Percentiles rank a stretch among this genome's conserved stretches.
Conservation (phyloP, 1,140 invertebrate genomes). For the Bombus vancouverensis region DNA sequence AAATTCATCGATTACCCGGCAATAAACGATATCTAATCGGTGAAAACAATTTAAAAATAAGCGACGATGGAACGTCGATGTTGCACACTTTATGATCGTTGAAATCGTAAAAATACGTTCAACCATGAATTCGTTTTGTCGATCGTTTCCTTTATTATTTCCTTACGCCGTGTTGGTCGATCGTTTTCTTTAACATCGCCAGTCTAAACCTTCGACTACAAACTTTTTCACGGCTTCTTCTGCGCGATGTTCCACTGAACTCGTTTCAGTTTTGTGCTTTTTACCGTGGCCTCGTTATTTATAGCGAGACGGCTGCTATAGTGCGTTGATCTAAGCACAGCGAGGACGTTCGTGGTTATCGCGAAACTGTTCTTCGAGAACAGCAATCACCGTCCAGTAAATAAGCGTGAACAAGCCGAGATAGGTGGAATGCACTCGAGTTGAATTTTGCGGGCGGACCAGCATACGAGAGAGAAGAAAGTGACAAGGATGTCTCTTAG, state of each 20-base stretch:
- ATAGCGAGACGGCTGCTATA: background rate
- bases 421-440: background rate
- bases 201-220: slow-evolving; percentile 7
- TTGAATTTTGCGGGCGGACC: slow-evolving; percentile 37
- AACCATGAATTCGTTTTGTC: background rate
- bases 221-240: slow-evolving; percentile 24
- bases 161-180: background rate
- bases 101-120: background rate
- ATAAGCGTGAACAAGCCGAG: background rate
- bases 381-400: background rate
- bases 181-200: background rate
- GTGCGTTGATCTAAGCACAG: background rate
- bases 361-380: slow-evolving; percentile 13
- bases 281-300: slow-evolving; percentile 27
- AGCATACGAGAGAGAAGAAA: slow-evolving; percentile 40
- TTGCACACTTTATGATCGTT: background rate
- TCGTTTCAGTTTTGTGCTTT: slow-evolving; percentile 45
- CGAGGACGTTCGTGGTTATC: background rate
- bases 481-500: slow-evolving; percentile 43
- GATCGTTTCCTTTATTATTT: background rate
- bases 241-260: slow-evolving; percentile 31
- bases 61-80: background rate
- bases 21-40: slow-evolving; percentile 17
- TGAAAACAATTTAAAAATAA: background rate
- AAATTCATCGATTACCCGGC: background rate